phyloP scores from a whole-genome alignment of 2,888 invertebrate genomes.

The Corbicula japonica region DNA sequence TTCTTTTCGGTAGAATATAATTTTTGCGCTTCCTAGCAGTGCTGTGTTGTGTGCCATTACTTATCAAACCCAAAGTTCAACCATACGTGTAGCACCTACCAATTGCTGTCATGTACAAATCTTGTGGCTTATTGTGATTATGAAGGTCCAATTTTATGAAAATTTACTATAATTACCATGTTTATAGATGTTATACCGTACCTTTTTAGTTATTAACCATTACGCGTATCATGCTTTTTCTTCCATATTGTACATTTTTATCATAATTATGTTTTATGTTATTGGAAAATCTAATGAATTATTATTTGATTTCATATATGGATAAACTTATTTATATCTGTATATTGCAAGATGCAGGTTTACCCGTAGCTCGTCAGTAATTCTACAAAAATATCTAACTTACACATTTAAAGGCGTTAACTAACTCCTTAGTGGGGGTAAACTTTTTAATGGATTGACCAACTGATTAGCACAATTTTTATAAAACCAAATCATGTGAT shows the following conservation, averaged over 20 bases:
- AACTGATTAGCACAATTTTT: slow-evolving; percentile 1
- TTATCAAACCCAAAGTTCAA: slow-evolving; percentile 27
- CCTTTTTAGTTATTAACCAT: neutral
- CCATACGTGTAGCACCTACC: slow-evolving; percentile 1
- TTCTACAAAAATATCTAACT: neutral
- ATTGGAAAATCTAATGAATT: neutral
- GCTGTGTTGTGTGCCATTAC: slow-evolving; percentile 31
- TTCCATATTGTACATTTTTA: slow-evolving; percentile 26
- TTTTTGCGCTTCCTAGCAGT: too few relatives aligned
- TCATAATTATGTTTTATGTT: slow-evolving; percentile 14
- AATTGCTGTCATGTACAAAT: neutral
- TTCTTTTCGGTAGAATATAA: too few relatives aligned
- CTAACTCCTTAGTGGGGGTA: neutral
- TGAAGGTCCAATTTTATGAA: slow-evolving; percentile 35
- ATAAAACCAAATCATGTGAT: slow-evolving; percentile 30
- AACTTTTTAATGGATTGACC: neutral
- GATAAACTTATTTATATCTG: neutral
- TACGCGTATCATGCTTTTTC: neutral
- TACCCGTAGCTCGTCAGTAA: neutral
- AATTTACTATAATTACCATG: slow-evolving; percentile 15
- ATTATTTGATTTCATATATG: neutral
- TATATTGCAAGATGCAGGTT: neutral
- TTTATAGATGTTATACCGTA: slow-evolving; percentile 28
- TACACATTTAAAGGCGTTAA: neutral
- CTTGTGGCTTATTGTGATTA: slow-evolving; percentile 5